phyloP scores from a whole-genome alignment of 2,888 invertebrate genomes.

The Agonopterix alstromeriana region DNA sequence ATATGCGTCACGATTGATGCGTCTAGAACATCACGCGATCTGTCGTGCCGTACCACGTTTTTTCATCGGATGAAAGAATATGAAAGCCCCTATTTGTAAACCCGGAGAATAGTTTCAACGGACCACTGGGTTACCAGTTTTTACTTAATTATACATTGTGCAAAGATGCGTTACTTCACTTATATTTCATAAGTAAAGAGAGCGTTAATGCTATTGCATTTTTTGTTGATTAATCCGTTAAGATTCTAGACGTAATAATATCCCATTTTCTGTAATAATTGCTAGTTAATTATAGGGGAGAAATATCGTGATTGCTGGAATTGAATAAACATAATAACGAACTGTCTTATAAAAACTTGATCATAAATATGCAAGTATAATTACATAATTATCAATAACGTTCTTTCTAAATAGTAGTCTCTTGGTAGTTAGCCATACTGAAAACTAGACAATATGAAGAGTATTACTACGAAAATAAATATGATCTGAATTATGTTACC shows the following conservation, averaged over 20 bases:
- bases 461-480: too few relatives aligned
- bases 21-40: constrained; percentile 56
- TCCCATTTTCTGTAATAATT: constrained; percentile 4
- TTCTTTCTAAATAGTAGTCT: too few relatives aligned
- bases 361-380: too few relatives aligned
- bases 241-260: background rate
- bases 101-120: constrained; percentile 59
- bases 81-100: constrained; percentile 65
- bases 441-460: too few relatives aligned
- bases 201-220: constrained; percentile 3
- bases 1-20: constrained; percentile 32
- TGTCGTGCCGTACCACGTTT: constrained; percentile 54
- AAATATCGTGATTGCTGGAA: background rate
- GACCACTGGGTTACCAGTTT: constrained; percentile 54
- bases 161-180: constrained; percentile 15
- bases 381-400: too few relatives aligned
- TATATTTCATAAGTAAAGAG: constrained; percentile 7
- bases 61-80: constrained; percentile 41
- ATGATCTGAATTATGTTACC: too few relatives aligned
- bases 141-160: constrained; percentile 25
- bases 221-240: constrained; percentile 8
- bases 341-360: background rate
- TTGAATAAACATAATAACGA: constrained; percentile 5
- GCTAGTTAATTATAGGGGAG: background rate
- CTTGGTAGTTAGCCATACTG: too few relatives aligned